phyloP scores from a whole-genome alignment of 2,797 vertebrate species.

The Poecilia picta region DNA sequence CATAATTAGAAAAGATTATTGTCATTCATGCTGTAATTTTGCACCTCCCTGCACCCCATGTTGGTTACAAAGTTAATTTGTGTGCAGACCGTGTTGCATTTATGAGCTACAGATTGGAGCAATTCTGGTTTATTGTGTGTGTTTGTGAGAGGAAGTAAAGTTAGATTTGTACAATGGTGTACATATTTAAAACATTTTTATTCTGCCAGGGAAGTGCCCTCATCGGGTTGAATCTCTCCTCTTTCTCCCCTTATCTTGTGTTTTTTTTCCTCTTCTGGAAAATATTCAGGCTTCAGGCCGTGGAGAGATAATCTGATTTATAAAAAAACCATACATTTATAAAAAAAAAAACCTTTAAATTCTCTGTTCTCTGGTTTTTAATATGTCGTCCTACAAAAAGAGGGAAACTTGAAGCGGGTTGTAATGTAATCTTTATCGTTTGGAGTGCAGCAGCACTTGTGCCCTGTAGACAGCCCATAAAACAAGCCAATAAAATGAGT shows the following conservation, averaged over 20 bases:
- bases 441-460: slow-evolving; percentile 34
- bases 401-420: slow-evolving; percentile 29
- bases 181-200: slow-evolving; percentile 24
- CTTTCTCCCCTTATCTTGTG: slow-evolving; percentile 53
- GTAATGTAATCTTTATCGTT: slow-evolving; percentile 51
- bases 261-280: slow-evolving; percentile 33
- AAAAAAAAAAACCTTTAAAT: slow-evolving; percentile 1
- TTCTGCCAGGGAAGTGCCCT: slow-evolving; percentile 26
- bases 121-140: slow-evolving; percentile 8
- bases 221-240: slow-evolving; percentile 26
- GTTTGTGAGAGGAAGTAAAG: neutral
- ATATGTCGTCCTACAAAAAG: slow-evolving; percentile 9
- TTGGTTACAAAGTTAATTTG: slow-evolving; percentile 32
- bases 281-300: slow-evolving; percentile 43
- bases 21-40: slow-evolving; percentile 14
- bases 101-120: slow-evolving; percentile 8
- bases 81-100: slow-evolving; percentile 25
- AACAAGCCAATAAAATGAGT: slow-evolving; percentile 29
- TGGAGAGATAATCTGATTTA: slow-evolving; percentile 25
- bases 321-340: slow-evolving; percentile 7
- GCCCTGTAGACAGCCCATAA: slow-evolving; percentile 13
- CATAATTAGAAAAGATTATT: slow-evolving; percentile 33
- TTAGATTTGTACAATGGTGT: slow-evolving; percentile 36
- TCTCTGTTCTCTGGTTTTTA: neutral
- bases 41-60: slow-evolving; percentile 12